Evolutionary conservation across 2,888 invertebrate genomes (phyloP), one percentile per base, ranked within the genome.

Genomic region (Ganaspis brasiliensis): DNA sequence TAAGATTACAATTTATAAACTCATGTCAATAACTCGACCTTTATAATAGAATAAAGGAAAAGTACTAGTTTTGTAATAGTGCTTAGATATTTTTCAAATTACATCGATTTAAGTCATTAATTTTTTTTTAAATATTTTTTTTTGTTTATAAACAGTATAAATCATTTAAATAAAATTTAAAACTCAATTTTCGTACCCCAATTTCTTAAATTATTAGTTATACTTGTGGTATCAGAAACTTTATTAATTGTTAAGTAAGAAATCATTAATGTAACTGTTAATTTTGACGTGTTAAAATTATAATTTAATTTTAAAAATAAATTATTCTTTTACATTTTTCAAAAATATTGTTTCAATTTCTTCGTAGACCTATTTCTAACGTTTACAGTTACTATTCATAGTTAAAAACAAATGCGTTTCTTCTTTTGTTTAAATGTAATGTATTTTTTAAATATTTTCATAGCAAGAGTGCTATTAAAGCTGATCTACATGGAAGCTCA

Each of bases 281-380:
- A 19, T 12, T 40, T 40, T 21, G 6, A 40, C 10, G 5, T 24
- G 21, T 40, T 35, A 40, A 9, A 40, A 21, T 63, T 63, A 4
- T 63, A 14, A 40, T 63, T 63, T 63, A 40, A 21, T 40, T 40
- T 24, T 57, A n/a, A n/a, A n/a, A n/a, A n/a, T n/a, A n/a, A n/a
- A n/a, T n/a, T n/a, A n/a, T n/a, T n/a, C n/a, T n/a, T n/a, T n/a
- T n/a, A n/a, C n/a, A n/a, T n/a, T n/a, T n/a, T n/a, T n/a, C n/a
- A n/a, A n/a, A n/a, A n/a, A n/a, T n/a, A n/a, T n/a, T n/a, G n/a
- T n/a, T n/a, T n/a, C n/a, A n/a, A n/a, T n/a, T n/a, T n/a, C n/a
- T n/a, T n/a, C n/a, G n/a, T n/a, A n/a, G n/a, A n/a, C n/a, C n/a
- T n/a, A n/a, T n/a, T n/a, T n/a, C n/a, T n/a, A n/a, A n/a, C n/a